phyloP scores from a whole-genome alignment of 2,888 invertebrate genomes.

The Scelioninae gen. 1 region DNA sequence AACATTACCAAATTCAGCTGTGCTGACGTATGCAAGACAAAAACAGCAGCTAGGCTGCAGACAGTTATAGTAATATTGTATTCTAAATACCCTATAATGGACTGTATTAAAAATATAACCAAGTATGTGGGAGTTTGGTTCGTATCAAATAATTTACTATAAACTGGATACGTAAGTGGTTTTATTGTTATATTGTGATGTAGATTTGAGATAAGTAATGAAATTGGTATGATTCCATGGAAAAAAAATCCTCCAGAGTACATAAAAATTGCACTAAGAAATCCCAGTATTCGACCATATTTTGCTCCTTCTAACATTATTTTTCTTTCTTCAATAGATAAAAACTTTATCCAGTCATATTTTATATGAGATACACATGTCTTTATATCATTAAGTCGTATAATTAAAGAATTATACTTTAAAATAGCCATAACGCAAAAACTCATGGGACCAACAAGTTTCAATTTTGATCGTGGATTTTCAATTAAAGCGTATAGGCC shows the following conservation, averaged over 20 bases:
- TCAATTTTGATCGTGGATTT: conserved; percentile 7
- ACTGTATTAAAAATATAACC: conserved; percentile 42
- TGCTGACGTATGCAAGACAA: conserved; percentile 45
- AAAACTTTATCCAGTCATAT: conserved; percentile 40
- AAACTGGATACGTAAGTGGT: conserved; percentile 54
- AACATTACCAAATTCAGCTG: conserved; percentile 47
- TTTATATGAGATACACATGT: conserved; percentile 30
- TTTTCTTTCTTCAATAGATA: neutral
- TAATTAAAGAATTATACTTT: conserved; percentile 29
- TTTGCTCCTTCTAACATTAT: conserved; percentile 50
- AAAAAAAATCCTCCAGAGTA: conserved; percentile 54
- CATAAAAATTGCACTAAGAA: conserved; percentile 58
- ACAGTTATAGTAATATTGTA: conserved; percentile 51
- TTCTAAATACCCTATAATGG: conserved; percentile 43
- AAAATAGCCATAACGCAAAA: conserved; percentile 48
- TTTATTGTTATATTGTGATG: conserved; percentile 18
- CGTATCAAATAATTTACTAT: conserved; percentile 36
- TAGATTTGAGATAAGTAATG: conserved; percentile 1
- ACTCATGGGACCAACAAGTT: conserved; percentile 44
- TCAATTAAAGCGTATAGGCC: conserved; percentile 28
- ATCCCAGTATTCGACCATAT: conserved; percentile 33
- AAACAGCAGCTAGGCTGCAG: conserved; percentile 54
- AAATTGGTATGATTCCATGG: conserved; percentile 39
- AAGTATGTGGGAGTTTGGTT: conserved; percentile 47
- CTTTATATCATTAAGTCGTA: conserved; percentile 1